Conservation (phyloP, 2,888 invertebrate species). For the Nebria brevicollis region DNA sequence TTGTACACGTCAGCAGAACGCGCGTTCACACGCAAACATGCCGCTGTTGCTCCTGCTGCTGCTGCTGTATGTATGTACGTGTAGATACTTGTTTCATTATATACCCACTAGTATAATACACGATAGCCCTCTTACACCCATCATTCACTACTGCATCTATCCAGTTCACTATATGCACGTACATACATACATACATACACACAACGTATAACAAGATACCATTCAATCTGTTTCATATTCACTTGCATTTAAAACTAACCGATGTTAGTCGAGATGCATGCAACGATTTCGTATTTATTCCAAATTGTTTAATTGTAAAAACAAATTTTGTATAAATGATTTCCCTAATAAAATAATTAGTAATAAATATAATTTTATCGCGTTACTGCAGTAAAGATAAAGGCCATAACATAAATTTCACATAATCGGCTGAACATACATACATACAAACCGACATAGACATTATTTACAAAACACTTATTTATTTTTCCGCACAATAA, state of each 20-base stretch:
- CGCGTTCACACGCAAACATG: constrained; percentile 29
- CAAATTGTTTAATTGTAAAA: no score
- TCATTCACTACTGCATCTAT: not conserved
- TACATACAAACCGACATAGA: not conserved
- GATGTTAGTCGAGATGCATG: no score
- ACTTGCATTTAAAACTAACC: no score
- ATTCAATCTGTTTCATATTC: no score
- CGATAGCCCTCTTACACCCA: not conserved
- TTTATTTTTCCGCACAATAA: constrained; percentile 1
- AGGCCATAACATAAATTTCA: not conserved
- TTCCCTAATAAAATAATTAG: not conserved
- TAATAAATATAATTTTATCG: not conserved
- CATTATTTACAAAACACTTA: not conserved
- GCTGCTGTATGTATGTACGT: not conserved
- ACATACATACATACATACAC: not conserved
- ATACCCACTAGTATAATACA: not conserved
- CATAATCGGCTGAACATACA: not conserved
- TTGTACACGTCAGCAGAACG: constrained; percentile 32
- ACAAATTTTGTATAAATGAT: not conserved
- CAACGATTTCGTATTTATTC: no score
- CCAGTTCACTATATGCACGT: not conserved
- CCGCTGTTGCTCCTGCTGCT: not conserved
- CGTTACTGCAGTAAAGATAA: not conserved
- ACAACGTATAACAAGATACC: not conserved
- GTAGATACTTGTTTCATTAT: not conserved